These are phyloP conservation scores for Setipinna tenuifilis DNA, from an alignment of 2,797 vertebrate genomes.

Conservation along the genomic window DNA sequence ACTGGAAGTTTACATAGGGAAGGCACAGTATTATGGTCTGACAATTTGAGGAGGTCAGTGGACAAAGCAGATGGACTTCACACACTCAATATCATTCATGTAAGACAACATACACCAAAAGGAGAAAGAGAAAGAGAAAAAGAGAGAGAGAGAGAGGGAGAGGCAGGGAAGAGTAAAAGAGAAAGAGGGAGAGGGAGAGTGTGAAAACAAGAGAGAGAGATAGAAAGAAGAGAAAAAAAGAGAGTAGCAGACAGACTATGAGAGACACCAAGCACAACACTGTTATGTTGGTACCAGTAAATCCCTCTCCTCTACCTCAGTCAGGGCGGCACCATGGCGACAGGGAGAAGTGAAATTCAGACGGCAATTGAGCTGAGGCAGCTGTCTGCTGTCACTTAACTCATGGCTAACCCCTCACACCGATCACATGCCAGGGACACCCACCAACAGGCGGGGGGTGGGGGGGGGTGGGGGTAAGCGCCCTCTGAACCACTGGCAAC, in stretches of 20 bases:
- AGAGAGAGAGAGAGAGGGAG: not conserved
- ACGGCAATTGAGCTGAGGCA: not conserved
- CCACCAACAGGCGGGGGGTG: not conserved
- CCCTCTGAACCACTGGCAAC: not conserved
- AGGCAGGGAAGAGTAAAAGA: not conserved
- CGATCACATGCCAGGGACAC: not conserved
- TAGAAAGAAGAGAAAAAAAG: not conserved
- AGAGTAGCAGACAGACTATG: not conserved
- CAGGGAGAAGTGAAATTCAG: not conserved
- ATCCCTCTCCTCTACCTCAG: not conserved
- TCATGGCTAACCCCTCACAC: not conserved
- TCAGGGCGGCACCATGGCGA: not conserved
- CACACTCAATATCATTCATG: too few species aligned
- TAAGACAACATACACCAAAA: too few species aligned
- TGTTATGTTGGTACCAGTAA: not conserved
- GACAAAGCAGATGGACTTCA: not conserved
- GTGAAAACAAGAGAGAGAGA: not conserved
- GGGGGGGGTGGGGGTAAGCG: not conserved
- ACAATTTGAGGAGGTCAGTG: slow-evolving; percentile 23
- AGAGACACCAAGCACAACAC: not conserved
- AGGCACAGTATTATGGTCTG: not conserved
- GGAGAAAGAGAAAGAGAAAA: not conserved
- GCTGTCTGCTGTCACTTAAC: slow-evolving; percentile 18
- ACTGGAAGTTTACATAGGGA: slow-evolving; percentile 46
- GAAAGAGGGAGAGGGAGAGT: not conserved